A percentile compares a stretch with the other conserved stretches of the same genome.
phyloP scores from a whole-genome alignment of 2,113 vertebrate genomes.

The Erpornis zantholeuca region DNA sequence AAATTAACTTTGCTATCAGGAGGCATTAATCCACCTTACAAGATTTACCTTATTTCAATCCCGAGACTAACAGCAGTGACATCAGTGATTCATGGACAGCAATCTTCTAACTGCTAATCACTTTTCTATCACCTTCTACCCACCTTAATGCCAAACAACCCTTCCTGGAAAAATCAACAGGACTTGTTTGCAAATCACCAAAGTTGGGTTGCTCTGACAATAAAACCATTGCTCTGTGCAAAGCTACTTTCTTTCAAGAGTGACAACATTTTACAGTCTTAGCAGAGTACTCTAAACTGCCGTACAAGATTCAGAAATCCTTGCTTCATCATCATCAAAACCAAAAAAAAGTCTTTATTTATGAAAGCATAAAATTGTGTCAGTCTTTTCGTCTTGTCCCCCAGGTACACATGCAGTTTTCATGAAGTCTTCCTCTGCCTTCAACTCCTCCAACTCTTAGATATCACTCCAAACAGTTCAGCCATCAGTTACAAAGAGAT shows the following conservation, averaged over 20 bases:
- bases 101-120: not conserved
- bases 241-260: not conserved
- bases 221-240: not conserved
- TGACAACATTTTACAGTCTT: not conserved
- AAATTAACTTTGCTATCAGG: not conserved
- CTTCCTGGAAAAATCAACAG: slow-evolving; percentile 2
- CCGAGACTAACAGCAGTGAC: not conserved
- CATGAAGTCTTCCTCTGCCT: not conserved
- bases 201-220: not conserved
- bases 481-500: not conserved
- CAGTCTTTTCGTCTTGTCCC: not conserved
- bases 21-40: not conserved
- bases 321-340: not conserved
- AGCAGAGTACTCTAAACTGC: not conserved
- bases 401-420: not conserved
- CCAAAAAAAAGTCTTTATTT: not conserved
- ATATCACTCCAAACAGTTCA: not conserved
- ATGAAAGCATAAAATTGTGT: not conserved
- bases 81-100: not conserved
- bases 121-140: not conserved
- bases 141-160: not conserved
- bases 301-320: not conserved
- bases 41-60: not conserved
- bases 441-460: not conserved
- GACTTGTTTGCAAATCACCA: not conserved